Conservation (phyloP, 2,113 vertebrate species). For the Ciconia boyciana region DNA sequence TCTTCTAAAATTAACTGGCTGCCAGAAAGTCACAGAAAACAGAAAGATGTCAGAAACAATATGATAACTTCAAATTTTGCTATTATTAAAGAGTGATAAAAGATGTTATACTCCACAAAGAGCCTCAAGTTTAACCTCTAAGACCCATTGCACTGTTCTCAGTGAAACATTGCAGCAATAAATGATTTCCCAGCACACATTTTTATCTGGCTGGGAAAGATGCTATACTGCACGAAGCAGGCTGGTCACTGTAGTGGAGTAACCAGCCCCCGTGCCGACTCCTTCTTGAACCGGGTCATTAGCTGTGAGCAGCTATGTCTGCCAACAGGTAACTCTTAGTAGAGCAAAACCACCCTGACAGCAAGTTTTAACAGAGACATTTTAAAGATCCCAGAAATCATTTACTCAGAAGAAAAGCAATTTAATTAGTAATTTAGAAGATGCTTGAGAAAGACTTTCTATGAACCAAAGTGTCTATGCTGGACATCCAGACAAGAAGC, state of each 20-base stretch:
- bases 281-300: background rate
- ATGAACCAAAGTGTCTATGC: background rate
- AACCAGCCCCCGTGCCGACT: rapidly evolving
- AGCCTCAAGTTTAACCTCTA: background rate
- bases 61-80: background rate
- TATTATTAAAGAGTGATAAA: background rate
- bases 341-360: background rate
- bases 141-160: background rate
- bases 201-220: background rate
- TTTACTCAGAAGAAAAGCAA: background rate
- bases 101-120: background rate
- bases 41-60: background rate
- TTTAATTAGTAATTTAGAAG: background rate
- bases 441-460: background rate
- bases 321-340: background rate
- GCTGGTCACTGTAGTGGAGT: background rate
- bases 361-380: background rate
- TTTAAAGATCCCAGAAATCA: background rate
- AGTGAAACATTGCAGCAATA: background rate
- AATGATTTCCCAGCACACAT: background rate
- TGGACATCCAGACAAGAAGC: background rate
- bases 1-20: background rate
- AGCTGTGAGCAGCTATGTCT: background rate
- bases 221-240: background rate
- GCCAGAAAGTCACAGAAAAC: background rate